A percentile compares a stretch with the other conserved stretches of the same genome.
Conservation (phyloP, 2,797 vertebrate species). For the Melanotaenia boesemani region DNA sequence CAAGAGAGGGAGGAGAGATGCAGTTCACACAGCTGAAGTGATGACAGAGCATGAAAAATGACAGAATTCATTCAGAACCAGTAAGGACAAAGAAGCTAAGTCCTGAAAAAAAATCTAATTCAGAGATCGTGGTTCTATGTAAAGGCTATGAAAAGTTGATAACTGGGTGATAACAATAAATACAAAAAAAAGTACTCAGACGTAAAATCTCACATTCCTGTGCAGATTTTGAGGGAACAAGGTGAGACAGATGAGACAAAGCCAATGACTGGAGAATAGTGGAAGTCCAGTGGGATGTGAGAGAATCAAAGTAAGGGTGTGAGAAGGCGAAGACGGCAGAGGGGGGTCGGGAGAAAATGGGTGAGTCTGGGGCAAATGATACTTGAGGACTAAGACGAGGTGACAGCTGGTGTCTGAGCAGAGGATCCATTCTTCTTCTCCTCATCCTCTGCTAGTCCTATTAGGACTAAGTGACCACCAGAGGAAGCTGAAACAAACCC, state of each 20-base stretch:
- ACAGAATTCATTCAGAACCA: background rate
- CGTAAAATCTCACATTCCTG: background rate
- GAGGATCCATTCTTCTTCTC: conserved; percentile 71
- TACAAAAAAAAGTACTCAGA: background rate
- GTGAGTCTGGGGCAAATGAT: conserved; percentile 52
- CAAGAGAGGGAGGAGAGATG: conserved; percentile 42
- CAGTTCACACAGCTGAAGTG: conserved; percentile 26
- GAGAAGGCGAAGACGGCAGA: conserved; percentile 21
- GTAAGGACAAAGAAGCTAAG: background rate
- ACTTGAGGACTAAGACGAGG: conserved; percentile 56
- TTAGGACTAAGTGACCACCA: conserved; percentile 63
- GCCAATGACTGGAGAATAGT: conserved; percentile 2
- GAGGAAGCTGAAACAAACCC: conserved; percentile 21
- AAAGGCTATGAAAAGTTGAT: background rate
- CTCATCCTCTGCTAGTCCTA: conserved; percentile 54
- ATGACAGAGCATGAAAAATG: conserved; percentile 1
- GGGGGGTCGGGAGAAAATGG: conserved; percentile 56
- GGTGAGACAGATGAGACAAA: conserved; percentile 11
- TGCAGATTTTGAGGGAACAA: conserved; percentile 5
- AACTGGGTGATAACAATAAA: background rate
- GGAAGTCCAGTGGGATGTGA: background rate
- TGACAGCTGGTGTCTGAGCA: conserved; percentile 85
- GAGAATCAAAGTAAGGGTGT: conserved; percentile 31
- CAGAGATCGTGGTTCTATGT: background rate
- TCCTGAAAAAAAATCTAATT: background rate